These are phyloP conservation scores for Rafetus swinhoei DNA, from an alignment of 2,113 vertebrate species.

Conservation along the genomic window DNA sequence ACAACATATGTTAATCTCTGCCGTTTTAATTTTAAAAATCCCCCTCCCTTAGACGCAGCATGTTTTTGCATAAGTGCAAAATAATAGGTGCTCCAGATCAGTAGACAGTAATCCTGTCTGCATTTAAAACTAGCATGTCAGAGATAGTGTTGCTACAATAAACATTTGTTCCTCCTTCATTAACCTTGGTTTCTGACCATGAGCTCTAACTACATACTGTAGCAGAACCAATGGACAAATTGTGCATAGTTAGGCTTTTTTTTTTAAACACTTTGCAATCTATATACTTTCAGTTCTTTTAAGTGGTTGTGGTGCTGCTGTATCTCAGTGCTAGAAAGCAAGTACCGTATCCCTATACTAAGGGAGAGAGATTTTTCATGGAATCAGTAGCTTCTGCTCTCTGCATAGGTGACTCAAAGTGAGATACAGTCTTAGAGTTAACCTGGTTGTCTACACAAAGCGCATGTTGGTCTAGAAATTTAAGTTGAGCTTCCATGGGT, in stretches of 20 bases:
- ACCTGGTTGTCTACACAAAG: neutral
- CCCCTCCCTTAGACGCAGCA: neutral
- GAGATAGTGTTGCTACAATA: neutral
- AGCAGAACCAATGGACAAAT: neutral
- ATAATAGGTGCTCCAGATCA: neutral
- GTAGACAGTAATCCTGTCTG: neutral
- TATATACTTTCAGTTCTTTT: rapidly evolving
- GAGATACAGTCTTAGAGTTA: neutral
- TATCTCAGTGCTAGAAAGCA: neutral
- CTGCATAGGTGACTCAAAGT: neutral
- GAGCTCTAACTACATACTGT: neutral
- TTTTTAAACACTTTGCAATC: neutral
- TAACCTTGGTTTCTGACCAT: neutral
- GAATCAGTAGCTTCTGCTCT: neutral
- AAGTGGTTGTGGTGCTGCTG: neutral
- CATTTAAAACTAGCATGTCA: neutral
- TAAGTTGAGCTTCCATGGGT: neutral
- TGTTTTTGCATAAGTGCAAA: neutral
- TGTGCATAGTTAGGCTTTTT: neutral
- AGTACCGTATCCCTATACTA: neutral
- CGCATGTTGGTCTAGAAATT: neutral
- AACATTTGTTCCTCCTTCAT: neutral
- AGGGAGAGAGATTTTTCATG: neutral
- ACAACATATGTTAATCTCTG: neutral
- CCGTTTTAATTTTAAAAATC: neutral